These are phyloP conservation scores for Limanda limanda DNA, from an alignment of 2,113 vertebrate genomes.

Conservation along the genomic window DNA sequence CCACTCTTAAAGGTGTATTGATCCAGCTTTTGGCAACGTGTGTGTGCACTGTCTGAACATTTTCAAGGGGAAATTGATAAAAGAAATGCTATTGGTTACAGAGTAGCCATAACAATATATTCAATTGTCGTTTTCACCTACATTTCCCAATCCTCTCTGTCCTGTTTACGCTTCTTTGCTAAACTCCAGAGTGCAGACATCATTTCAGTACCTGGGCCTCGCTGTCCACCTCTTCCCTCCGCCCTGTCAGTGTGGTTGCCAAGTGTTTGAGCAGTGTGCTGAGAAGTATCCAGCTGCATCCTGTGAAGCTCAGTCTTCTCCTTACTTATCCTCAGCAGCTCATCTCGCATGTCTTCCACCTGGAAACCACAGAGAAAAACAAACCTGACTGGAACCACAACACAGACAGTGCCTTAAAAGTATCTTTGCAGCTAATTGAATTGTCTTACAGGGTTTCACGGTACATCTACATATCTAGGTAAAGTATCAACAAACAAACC, in stretches of 20 bases:
- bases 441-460: constrained; percentile 17
- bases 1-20: neutral
- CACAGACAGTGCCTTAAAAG: neutral
- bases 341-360: constrained; percentile 88
- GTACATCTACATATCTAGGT: constrained; percentile 8
- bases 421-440: constrained; percentile 1
- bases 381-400: constrained; percentile 4
- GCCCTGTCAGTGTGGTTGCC: constrained; percentile 72
- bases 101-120: neutral
- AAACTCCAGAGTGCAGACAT: constrained; percentile 3
- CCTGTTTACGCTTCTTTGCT: neutral
- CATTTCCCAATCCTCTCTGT: neutral
- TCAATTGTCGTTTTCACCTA: neutral
- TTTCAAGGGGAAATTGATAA: neutral
- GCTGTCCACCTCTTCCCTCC: constrained; percentile 78
- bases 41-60: neutral
- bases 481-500: constrained; percentile 77
- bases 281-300: constrained; percentile 77
- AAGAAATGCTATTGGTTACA: neutral
- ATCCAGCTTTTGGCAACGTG: constrained; percentile 3
- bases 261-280: constrained; percentile 67
- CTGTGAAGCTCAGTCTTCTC: constrained; percentile 83
- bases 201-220: constrained; percentile 50
- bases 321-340: constrained; percentile 85
- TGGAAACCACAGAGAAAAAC: constrained; percentile 58